Conservation (phyloP, 30 jellyfish, hydroid and myxozoan species). For the Turritopsis rubra region DNA sequence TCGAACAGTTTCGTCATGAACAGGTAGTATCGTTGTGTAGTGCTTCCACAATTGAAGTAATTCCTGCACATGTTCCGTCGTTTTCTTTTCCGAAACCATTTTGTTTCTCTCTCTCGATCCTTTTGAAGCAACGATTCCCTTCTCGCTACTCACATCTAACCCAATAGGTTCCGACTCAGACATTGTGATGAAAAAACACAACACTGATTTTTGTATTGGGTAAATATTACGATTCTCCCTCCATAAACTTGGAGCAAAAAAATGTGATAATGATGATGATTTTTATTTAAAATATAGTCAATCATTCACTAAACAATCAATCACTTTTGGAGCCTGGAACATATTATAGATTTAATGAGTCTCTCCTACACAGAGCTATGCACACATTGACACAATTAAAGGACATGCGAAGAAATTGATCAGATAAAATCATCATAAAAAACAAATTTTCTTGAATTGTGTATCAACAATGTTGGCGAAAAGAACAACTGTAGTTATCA, state of each 20-base stretch:
- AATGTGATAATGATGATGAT: not conserved
- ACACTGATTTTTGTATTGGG: not conserved
- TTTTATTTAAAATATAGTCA: not conserved
- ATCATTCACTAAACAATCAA: not conserved
- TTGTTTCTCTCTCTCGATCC: not conserved
- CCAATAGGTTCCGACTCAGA: not conserved
- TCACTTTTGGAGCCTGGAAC: not conserved
- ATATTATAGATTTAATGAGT: not conserved
- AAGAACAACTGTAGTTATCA: too few species aligned
- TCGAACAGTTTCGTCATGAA: not conserved
- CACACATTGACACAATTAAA: not conserved
- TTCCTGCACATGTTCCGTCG: conserved; percentile 17
- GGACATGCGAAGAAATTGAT: not conserved
- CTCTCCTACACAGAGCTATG: not conserved
- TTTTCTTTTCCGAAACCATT: not conserved
- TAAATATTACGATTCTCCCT: not conserved
- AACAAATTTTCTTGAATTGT: too few species aligned
- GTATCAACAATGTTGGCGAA: not conserved
- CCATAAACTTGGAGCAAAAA: not conserved
- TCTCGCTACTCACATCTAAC: not conserved
- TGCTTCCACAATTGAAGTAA: conserved; percentile 15
- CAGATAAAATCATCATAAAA: too few species aligned
- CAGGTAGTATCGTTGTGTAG: conserved; percentile 15
- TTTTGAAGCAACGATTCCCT: not conserved
- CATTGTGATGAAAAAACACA: not conserved